Percentiles rank a stretch among this genome's conserved stretches.
These are phyloP conservation scores for Colletes latitarsis DNA, from an alignment of 1,140 invertebrate species.

Conservation along the genomic window DNA sequence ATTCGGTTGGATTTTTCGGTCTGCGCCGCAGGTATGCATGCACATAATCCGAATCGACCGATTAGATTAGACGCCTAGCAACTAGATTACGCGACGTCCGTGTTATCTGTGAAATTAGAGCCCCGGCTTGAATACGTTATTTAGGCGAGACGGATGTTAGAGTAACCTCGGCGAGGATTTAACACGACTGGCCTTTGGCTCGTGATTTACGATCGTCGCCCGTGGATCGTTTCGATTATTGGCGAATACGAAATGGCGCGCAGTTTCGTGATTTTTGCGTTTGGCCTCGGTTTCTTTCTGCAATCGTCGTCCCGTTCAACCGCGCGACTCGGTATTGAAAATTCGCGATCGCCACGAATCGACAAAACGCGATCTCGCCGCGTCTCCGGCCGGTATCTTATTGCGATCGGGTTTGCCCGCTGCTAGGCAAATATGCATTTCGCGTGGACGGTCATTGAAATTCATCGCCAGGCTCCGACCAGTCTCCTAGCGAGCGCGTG, in stretches of 20 bases:
- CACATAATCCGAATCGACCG: constrained; percentile 73
- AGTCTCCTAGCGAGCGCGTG: constrained; percentile 33
- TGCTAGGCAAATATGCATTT: constrained; percentile 45
- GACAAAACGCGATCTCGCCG: constrained; percentile 24
- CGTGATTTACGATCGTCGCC: constrained; percentile 23
- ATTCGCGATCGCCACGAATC: constrained; percentile 28
- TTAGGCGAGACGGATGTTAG: constrained; percentile 59
- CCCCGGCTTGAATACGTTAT: constrained; percentile 73
- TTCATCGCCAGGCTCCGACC: constrained; percentile 37
- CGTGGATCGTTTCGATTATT: constrained; percentile 5
- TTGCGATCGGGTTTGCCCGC: constrained; percentile 26
- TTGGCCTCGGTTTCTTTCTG: not conserved
- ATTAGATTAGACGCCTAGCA: constrained; percentile 82
- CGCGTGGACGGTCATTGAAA: constrained; percentile 49
- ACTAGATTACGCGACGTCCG: constrained; percentile 78
- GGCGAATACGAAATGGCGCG: not conserved
- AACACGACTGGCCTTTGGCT: not conserved
- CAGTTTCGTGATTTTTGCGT: not conserved
- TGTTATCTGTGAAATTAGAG: constrained; percentile 80
- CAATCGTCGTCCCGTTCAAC: not conserved
- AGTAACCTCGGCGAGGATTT: constrained; percentile 32
- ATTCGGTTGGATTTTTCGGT: constrained; percentile 25
- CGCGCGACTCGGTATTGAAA: constrained; percentile 3
- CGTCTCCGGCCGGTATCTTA: not conserved
- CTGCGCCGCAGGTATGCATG: constrained; percentile 61